These are phyloP conservation scores for Orius laevigatus DNA, from an alignment of 1,140 invertebrate species.

Conservation along the genomic window DNA sequence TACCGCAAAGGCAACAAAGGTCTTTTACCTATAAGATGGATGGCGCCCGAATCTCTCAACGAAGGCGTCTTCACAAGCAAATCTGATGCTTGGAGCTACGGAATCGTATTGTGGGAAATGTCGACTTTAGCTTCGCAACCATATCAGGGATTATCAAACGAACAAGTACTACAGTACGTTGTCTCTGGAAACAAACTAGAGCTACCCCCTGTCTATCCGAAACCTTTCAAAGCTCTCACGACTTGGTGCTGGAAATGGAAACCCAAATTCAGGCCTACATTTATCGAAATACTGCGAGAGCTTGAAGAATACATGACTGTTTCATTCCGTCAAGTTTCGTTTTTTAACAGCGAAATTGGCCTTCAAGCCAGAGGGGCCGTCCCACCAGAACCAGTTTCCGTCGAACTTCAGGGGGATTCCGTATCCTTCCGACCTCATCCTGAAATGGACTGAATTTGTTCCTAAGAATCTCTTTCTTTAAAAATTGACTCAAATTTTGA, in stretches of 20 bases:
- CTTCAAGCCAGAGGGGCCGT: neutral
- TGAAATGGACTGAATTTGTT: no score
- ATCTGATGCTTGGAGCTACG: constrained; percentile 94
- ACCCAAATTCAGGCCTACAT: constrained; percentile 59
- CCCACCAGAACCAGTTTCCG: neutral
- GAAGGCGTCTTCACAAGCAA: constrained; percentile 84
- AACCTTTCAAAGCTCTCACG: constrained; percentile 77
- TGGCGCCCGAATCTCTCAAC: constrained; percentile 90
- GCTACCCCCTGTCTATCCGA: constrained; percentile 79
- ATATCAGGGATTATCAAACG: constrained; percentile 68
- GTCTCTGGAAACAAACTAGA: constrained; percentile 80
- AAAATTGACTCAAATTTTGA: no score
- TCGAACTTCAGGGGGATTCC: no score
- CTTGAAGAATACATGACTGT: constrained; percentile 34
- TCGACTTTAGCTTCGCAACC: constrained; percentile 94
- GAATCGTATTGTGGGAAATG: constrained; percentile 96
- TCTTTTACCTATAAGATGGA: constrained; percentile 64
- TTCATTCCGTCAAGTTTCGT: constrained; percentile 24
- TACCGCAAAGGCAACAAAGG: constrained; percentile 88
- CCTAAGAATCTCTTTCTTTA: no score
- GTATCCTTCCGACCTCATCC: no score
- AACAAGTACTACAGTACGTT: constrained; percentile 68
- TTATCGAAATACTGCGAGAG: constrained; percentile 55
- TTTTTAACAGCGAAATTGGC: constrained; percentile 50
- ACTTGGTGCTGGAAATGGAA: constrained; percentile 70